phyloP scores from a whole-genome alignment of 2,113 vertebrate species.

The Ariopsis seemanni region DNA sequence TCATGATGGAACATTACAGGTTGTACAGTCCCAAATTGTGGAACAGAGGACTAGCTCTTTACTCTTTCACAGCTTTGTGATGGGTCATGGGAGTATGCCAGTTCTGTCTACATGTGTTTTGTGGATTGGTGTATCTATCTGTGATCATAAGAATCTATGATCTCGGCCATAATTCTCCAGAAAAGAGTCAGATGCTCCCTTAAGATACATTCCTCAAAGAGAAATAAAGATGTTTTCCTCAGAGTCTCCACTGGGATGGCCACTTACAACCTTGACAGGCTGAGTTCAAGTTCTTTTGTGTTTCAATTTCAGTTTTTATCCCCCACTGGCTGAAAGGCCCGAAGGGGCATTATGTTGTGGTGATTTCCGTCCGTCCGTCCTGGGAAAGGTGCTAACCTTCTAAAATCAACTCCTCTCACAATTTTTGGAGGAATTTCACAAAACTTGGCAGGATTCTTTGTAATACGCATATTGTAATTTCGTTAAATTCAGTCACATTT shows the following conservation, averaged over 20 bases:
- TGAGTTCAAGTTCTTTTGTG: not conserved
- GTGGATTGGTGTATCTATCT: not conserved
- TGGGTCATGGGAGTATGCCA: not conserved
- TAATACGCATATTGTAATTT: too few relatives aligned
- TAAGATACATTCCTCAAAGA: not conserved
- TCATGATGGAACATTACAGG: not conserved
- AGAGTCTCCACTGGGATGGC: not conserved
- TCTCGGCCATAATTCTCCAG: not conserved
- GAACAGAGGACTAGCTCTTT: not conserved
- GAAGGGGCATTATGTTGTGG: too few relatives aligned
- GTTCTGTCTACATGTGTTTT: not conserved
- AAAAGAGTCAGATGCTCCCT: not conserved
- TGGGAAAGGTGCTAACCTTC: too few relatives aligned
- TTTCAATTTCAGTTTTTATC: not conserved
- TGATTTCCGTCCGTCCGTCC: too few relatives aligned
- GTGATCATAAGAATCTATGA: not conserved
- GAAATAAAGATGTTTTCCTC: not conserved
- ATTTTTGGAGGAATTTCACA: too few relatives aligned
- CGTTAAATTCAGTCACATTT: too few relatives aligned
- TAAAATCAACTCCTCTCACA: too few relatives aligned
- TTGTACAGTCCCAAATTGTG: not conserved
- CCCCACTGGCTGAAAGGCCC: too few relatives aligned
- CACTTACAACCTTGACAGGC: not conserved
- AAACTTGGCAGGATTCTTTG: too few relatives aligned
- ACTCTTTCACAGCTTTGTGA: not conserved